Evolutionary conservation across 1,140 invertebrate genomes (phyloP).

Genomic region (Drosophila orosa): DNA sequence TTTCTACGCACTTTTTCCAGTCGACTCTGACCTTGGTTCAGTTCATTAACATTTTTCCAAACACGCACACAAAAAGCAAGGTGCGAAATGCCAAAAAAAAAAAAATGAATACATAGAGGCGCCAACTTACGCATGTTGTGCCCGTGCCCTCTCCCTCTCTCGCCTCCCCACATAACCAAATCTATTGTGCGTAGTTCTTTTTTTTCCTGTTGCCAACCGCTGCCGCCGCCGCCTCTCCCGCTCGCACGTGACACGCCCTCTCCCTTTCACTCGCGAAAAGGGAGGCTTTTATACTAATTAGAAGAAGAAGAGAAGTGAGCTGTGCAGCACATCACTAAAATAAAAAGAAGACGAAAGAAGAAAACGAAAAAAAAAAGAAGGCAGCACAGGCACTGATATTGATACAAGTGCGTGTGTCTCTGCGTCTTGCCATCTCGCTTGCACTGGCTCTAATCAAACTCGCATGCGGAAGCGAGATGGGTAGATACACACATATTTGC

Average conservation of each 20-base stretch:
- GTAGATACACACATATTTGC: slow-evolving; percentile 18
- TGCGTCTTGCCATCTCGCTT: slow-evolving; percentile 7
- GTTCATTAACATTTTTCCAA: slow-evolving; percentile 78
- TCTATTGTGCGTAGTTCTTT: slow-evolving; percentile 23
- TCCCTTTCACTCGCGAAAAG: slow-evolving; percentile 4
- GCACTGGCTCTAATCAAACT: not conserved
- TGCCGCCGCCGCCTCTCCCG: slow-evolving; percentile 5
- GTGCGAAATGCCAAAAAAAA: slow-evolving; percentile 49
- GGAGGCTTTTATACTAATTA: slow-evolving; percentile 46
- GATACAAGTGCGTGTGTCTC: slow-evolving; percentile 48
- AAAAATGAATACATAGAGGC: slow-evolving; percentile 12
- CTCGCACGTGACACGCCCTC: slow-evolving; percentile 50
- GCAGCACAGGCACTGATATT: slow-evolving; percentile 21
- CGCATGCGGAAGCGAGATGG: slow-evolving; percentile 4
- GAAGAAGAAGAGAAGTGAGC: slow-evolving; percentile 8
- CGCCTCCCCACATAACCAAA: slow-evolving; percentile 11
- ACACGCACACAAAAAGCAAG: slow-evolving; percentile 32
- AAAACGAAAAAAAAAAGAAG: not conserved
- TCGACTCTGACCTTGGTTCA: slow-evolving; percentile 67
- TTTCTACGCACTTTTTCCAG: slow-evolving; percentile 67
- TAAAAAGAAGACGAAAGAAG: not conserved
- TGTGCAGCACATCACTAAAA: slow-evolving; percentile 25
- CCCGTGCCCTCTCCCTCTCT: slow-evolving; percentile 12
- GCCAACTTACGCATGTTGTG: slow-evolving; percentile 35
- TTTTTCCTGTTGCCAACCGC: slow-evolving; percentile 37